A percentile compares a stretch with the other conserved stretches of the same genome.
phyloP scores from a whole-genome alignment of 2,888 invertebrate genomes.

The Toxonevra muliebris region DNA sequence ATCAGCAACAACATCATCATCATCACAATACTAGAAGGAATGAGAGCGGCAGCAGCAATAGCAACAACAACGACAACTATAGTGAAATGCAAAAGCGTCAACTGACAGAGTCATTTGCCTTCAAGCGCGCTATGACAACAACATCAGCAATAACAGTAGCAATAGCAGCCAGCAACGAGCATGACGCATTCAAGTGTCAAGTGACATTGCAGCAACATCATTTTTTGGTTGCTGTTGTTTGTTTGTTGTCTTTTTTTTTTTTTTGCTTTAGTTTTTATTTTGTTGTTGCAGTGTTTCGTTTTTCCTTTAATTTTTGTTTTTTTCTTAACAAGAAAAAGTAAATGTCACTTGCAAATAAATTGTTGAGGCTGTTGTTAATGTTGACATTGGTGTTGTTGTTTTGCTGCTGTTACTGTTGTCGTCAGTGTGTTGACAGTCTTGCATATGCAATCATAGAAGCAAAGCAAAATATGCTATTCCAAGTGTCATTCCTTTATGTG shows the following conservation, averaged over 20 bases:
- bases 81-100: slow-evolving; percentile 16
- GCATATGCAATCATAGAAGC: background rate
- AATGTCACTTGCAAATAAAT: slow-evolving; percentile 38
- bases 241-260: slow-evolving; percentile 22
- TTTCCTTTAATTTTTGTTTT: slow-evolving; percentile 5
- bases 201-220: slow-evolving; percentile 19
- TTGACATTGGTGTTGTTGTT: background rate
- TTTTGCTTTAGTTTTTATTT: slow-evolving; percentile 19
- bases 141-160: background rate
- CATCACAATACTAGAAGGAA: background rate
- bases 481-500: background rate
- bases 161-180: background rate
- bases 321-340: slow-evolving; percentile 25
- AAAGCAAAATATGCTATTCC: too few relatives aligned
- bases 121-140: slow-evolving; percentile 17
- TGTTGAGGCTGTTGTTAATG: slow-evolving; percentile 12
- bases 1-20: too few relatives aligned
- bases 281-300: too few relatives aligned
- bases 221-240: slow-evolving; percentile 22
- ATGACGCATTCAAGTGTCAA: slow-evolving; percentile 38
- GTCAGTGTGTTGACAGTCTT: background rate
- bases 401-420: too few relatives aligned
- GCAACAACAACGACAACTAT: background rate
- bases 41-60: background rate
- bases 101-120: slow-evolving; percentile 40